Conservation (phyloP, 2,888 invertebrate genomes). For the Chloromyia formosa region DNA sequence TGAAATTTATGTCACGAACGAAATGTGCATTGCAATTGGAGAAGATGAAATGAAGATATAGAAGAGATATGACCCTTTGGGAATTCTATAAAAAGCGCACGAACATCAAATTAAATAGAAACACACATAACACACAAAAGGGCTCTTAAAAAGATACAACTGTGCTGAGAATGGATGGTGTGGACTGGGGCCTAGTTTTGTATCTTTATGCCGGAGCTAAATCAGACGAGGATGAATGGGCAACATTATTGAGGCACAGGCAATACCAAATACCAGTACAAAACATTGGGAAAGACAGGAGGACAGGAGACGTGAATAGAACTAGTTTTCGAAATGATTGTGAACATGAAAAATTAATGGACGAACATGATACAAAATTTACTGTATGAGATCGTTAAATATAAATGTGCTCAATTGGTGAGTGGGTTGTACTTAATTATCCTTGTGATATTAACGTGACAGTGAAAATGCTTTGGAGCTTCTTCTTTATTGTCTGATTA, state of each 20-base stretch:
- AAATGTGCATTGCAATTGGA: background rate
- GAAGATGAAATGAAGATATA: constrained; percentile 7
- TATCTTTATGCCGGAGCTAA: background rate
- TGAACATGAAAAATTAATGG: constrained; percentile 39
- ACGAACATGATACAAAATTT: constrained; percentile 35
- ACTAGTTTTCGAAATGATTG: constrained; percentile 32
- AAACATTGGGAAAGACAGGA: too few relatives aligned
- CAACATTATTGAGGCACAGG: background rate
- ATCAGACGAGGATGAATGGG: constrained; percentile 4
- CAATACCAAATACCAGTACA: too few relatives aligned
- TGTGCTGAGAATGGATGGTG: background rate
- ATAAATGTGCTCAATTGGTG: constrained; percentile 39
- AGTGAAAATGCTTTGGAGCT: background rate
- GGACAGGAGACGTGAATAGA: background rate
- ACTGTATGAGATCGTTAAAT: constrained; percentile 26
- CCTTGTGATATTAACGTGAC: constrained; percentile 29
- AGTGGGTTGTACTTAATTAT: constrained; percentile 33
- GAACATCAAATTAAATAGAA: background rate
- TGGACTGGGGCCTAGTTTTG: too few relatives aligned
- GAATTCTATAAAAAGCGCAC: constrained; percentile 28
- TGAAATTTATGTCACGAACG: constrained; percentile 12
- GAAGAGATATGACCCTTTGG: constrained; percentile 27
- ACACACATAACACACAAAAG: background rate
- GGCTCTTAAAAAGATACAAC: background rate
- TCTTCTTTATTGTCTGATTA: too few relatives aligned